These are phyloP conservation scores for Aldrovandia affinis DNA, from an alignment of 2,797 vertebrate genomes.

Conservation along the genomic window DNA sequence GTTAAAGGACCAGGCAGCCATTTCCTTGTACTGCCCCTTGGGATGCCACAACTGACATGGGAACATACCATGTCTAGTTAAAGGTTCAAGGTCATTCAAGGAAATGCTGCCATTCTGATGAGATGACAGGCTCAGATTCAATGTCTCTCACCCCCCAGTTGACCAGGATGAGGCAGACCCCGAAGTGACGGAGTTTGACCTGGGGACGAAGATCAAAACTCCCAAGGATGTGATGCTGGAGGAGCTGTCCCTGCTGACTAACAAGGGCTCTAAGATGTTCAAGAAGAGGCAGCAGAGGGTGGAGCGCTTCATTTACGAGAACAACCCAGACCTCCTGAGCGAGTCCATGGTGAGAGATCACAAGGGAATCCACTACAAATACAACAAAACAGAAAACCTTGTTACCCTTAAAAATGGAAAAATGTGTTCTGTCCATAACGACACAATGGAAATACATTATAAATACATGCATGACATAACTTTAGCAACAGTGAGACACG, in stretches of 20 bases:
- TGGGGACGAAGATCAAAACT: conserved; percentile 94
- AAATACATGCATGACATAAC: background rate
- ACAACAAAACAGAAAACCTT: background rate
- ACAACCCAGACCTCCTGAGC: conserved; percentile 91
- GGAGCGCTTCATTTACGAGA: conserved; percentile 95
- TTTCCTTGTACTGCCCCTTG: too few species aligned
- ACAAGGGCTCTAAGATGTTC: conserved; percentile 98
- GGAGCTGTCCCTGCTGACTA: conserved; percentile 91
- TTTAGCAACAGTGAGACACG: background rate
- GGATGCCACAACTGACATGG: too few species aligned
- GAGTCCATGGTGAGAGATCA: conserved; percentile 86
- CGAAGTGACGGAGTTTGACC: conserved; percentile 88
- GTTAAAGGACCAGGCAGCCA: too few species aligned
- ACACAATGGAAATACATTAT: background rate
- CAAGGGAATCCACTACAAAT: background rate
- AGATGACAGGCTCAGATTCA: background rate
- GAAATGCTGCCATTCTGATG: background rate
- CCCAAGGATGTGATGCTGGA: conserved; percentile 97
- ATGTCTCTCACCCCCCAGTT: background rate
- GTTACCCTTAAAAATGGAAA: background rate
- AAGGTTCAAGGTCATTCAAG: background rate
- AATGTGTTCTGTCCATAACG: background rate
- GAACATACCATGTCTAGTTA: too few species aligned
- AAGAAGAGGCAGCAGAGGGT: conserved; percentile 90
- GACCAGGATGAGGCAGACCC: conserved; percentile 70